These are phyloP conservation scores for Iselma pallidipennis DNA, from an alignment of 2,888 invertebrate genomes.

Conservation along the genomic window DNA sequence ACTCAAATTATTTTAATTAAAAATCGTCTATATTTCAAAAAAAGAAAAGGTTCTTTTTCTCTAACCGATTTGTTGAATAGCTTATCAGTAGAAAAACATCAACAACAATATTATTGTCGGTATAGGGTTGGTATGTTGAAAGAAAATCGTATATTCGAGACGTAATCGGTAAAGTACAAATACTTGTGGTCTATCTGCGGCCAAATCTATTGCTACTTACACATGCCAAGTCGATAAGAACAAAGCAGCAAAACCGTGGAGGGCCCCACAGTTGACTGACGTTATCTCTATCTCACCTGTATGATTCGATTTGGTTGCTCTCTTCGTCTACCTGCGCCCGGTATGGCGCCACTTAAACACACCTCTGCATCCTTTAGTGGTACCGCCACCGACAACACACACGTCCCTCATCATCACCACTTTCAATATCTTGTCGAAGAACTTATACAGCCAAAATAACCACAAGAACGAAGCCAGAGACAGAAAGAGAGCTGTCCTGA, in stretches of 20 bases:
- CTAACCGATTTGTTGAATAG: not conserved
- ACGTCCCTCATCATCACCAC: conserved; percentile 17
- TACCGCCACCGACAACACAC: conserved; percentile 40
- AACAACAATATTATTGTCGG: no score
- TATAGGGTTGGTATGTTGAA: no score
- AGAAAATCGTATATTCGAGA: no score
- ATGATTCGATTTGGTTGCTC: conserved; percentile 2
- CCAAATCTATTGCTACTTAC: conserved; percentile 33
- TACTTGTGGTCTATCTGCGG: conserved; percentile 30
- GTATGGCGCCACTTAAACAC: conserved; percentile 55
- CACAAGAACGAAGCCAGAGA: not conserved
- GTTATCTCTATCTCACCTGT: conserved; percentile 9
- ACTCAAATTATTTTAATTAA: not conserved
- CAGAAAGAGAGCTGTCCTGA: conserved; percentile 13
- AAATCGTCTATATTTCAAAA: no score
- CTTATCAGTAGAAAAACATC: no score
- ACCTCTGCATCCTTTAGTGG: conserved; percentile 50
- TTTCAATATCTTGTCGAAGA: conserved; percentile 5
- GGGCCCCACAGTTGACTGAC: not conserved
- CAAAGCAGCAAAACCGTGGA: conserved; percentile 9
- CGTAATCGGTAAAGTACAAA: conserved; percentile 24
- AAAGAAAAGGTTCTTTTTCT: not conserved
- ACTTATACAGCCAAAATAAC: no score
- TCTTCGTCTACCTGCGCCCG: conserved; percentile 44
- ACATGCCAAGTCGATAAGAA: conserved; percentile 27